Evolutionary conservation across 2,888 invertebrate species (phyloP), one percentile per base, ranked within the genome.

Genomic region (Poecilobothrus nobilitatus): DNA sequence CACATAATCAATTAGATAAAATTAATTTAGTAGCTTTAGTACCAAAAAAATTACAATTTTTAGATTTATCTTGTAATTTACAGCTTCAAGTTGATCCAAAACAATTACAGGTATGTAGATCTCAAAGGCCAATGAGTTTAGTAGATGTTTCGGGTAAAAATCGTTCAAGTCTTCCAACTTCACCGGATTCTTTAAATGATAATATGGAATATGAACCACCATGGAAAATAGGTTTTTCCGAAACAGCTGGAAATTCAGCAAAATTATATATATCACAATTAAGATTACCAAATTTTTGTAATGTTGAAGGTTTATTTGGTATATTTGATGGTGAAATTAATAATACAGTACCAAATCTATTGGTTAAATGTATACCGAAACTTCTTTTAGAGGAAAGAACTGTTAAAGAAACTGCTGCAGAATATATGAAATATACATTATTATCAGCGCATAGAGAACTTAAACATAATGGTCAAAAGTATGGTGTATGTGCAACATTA

Each of bases 121-220:
- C 90, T 62, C 90, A 91, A 78, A 83, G 92, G 64, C 91, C 91
- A 6, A 87, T 93, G 82, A 92, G 92, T 76, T 83, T 94, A 34
- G 90, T 94, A 0, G 93, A 94, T 78, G 93, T 93, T 0, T 91
- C 92, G 0, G 93, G 93, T 10, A 88, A 90, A 75, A 91, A 91
- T 80, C 82, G 89, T 21, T 85, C 85, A 0, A 86, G 88, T 70
- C 76, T 91, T 68, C 90, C 91, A 1, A 86, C 86, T 53, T 78
- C 81, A 65, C 81, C 83, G 0, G 80, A 81, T 15, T 80, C 82
- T 15, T 82, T 81, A 73, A 82, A 82, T 71, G 84, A 87, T 73
- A 86, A 84, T 67, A 83, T 84, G 70, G 88, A 88, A 73, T 84
- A 86, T 3, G 89, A 87, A 71, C 84, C 84, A 9, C 90, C 91